Evolutionary conservation across 2,888 invertebrate species (phyloP), one percentile per base, ranked within the genome.

Genomic region (Nomada flava): DNA sequence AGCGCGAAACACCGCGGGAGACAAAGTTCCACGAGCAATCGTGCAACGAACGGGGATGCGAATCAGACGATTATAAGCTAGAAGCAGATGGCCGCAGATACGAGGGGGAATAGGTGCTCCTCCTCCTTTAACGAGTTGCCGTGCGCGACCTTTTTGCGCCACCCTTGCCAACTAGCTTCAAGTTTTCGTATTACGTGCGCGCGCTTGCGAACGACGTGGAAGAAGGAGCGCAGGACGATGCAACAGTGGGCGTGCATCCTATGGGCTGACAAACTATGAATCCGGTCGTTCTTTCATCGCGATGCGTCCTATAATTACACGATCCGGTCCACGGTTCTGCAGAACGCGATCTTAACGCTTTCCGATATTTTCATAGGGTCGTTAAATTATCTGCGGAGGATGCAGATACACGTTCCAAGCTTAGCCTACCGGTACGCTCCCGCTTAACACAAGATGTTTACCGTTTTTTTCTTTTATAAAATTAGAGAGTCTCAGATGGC

Each of bases 261-360:
- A 83, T 88, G 88, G 77, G 68, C 85, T 84, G 82, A 86, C 86
- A 80, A 88, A 86, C 88, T 88, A 86, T 79, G 86, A 88, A 88
- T 85, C 82, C 80, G 47, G 72, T 68, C 62, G 50, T 69, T 55
- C 79, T 81, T 83, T 86, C 83, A 83, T 85, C 79, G 74, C 55
- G 15, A 18, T 60, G 53, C 75, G 83, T 83, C 86, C 79, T 88
- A 47, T 88, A 88, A 88, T 88, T 88, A 88, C 82, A 81, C 77
- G 63, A 76, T 67, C 74, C 79, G 82, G 81, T 84, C 86, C 86
- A 79, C 78, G 79, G 76, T 78, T 69, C 75, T 69, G 72, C 70
- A 77, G 75, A 78, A 67, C 86, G 76, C 79, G 52, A 70, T 79
- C 82, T 88, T 83, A 79, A 86, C 84, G 83, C 84, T 47, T 88